Base-by-base conservation (phyloP, 1,140 invertebrate species). In the Ips typographus region DNA sequence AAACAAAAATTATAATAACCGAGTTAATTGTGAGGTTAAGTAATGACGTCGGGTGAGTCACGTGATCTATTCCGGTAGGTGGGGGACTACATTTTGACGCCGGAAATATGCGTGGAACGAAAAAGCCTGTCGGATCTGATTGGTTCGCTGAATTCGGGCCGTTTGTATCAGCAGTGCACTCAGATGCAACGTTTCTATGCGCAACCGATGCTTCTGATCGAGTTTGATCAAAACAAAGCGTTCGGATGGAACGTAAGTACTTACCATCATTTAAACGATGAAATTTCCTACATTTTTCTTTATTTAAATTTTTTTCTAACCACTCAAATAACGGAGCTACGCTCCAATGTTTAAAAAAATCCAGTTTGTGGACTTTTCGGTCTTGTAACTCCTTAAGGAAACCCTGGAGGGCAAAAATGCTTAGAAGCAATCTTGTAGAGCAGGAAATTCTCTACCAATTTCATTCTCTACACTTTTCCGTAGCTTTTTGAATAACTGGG, bases 51-150 rank as follows among this genome's bases (percentile, higher is more conserved):
- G 22, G 47, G 47, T 49, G 37, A 49, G 22, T 1, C 47, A 2
- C 7, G 47, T 61, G 4, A 53, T 51, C 73, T 71, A 57, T n/a
- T n/a, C n/a, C n/a, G n/a, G n/a, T 72, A 93, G 92, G 90, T 99
- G 57, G 96, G 96, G 1, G 98, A 99, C 82, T 99, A 99, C 78
- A 96, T 99, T 74, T 83, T 99, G 1, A 96, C 96, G 0, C 94
- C 95, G 1, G 95, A 98, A 39, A 94, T 98, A 74, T 97, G 94
- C 77, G 89, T 99, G 2, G 98, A 99, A 82, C 84, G 98, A 3
- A 99, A 99, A 84, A 98, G 95, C 67, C 88, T 99, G 39, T 95
- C 94, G 40, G 98, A 99, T 89, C 83, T 99, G 65, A 96, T 99
- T 79, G 95, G 95, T 8, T 99, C 96, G 0, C 83, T 99, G 8